Conservation (phyloP, 2,888 invertebrate species). For the Mechanitis mazaeus region DNA sequence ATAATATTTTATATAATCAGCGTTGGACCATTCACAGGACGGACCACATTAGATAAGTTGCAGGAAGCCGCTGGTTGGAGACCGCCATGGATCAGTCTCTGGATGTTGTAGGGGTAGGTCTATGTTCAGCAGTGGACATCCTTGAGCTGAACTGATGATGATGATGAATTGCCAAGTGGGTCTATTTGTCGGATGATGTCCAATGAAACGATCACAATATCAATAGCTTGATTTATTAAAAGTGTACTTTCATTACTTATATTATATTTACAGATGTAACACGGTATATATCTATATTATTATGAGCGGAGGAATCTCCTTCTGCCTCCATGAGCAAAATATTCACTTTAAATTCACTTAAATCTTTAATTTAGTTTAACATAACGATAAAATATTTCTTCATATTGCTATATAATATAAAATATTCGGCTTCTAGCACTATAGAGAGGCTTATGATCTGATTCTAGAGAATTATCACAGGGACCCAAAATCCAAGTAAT, state of each 20-base stretch:
- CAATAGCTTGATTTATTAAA: constrained; percentile 48
- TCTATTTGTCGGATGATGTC: neutral
- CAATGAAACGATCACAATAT: constrained; percentile 12
- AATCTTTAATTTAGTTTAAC: constrained; percentile 10
- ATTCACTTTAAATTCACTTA: constrained; percentile 4
- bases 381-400: constrained; percentile 6
- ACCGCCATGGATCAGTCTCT: no score
- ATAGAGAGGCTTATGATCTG: constrained; percentile 6
- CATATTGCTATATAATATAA: constrained; percentile 3
- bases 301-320: neutral
- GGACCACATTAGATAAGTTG: no score
- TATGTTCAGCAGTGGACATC: no score
- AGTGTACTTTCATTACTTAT: constrained; percentile 45
- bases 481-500: no score
- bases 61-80: no score
- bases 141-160: no score
- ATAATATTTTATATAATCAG: no score
- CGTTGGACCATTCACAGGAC: no score
- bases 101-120: no score
- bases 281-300: constrained; percentile 10
- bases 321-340: constrained; percentile 2
- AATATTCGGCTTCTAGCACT: constrained; percentile 8
- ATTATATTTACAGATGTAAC: constrained; percentile 53
- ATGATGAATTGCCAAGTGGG: no score
- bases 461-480: no score